Evolutionary conservation across 2,888 invertebrate species (phyloP).

Genomic region (Rhagophthalmus giganteus): DNA sequence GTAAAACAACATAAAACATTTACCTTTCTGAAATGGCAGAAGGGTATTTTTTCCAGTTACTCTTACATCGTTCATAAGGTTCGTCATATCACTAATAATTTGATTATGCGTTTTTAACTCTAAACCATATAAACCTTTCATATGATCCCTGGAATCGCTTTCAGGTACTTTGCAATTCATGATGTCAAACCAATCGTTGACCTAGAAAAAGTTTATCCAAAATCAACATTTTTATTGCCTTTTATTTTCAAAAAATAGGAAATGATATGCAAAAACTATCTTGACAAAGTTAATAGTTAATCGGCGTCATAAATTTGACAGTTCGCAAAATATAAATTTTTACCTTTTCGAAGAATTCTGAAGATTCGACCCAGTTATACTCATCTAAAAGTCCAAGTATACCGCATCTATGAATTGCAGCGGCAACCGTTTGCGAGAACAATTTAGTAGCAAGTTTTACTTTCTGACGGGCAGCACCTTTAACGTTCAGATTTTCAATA

Average conservation of each 20-base stretch:
- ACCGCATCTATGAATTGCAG: slow-evolving; percentile 31
- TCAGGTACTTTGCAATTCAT: slow-evolving; percentile 21
- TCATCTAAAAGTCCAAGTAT: slow-evolving; percentile 15
- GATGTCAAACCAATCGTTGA: slow-evolving; percentile 30
- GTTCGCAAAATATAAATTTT: not conserved
- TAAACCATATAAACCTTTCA: slow-evolving; percentile 24
- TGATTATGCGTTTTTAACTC: slow-evolving; percentile 12
- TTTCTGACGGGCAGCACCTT: slow-evolving; percentile 18
- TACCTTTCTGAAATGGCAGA: too few species aligned
- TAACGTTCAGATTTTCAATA: not conserved
- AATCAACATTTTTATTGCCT: too few species aligned
- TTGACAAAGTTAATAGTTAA: too few species aligned
- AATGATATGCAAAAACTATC: too few species aligned
- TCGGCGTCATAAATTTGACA: not conserved
- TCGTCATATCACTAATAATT: slow-evolving; percentile 17
- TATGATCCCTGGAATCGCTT: slow-evolving; percentile 17
- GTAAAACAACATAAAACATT: not conserved
- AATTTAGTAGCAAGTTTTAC: slow-evolving; percentile 35
- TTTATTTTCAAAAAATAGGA: not conserved
- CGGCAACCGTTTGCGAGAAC: slow-evolving; percentile 35
- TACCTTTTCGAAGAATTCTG: not conserved
- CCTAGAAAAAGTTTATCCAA: not conserved
- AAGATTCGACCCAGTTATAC: slow-evolving; percentile 20
- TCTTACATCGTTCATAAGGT: slow-evolving; percentile 9
- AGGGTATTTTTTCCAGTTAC: slow-evolving; percentile 8